Evolutionary conservation across 2,113 vertebrate species (phyloP), one percentile per base, ranked within the genome.

Genomic region (Eurypyga helias): DNA sequence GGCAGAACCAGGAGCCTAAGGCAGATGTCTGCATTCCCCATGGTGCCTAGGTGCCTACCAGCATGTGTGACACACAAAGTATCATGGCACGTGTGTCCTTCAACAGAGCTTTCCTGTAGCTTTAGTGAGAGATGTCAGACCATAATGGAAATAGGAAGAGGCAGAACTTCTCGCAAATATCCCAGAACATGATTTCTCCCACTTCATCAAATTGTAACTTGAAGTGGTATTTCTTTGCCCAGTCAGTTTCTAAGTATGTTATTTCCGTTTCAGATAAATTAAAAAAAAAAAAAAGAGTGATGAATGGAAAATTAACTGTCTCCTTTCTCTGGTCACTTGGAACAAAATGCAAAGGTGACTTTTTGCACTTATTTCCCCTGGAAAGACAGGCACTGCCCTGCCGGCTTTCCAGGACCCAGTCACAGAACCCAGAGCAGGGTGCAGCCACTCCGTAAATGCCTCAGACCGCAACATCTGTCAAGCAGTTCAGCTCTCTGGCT

Each of bases 201-300:
- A 45, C 48, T 10, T n/a, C 33, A 75, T 72, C 66, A 66, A 78
- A 54, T 9, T 67, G 25, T n/a, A 58, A 77, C 61, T 92, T 76
- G 75, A 91, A 41, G 24, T 60, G 21, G 12, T 28, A 9, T 46
- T 90, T 88, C 36, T 88, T 88, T 93, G 45, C 31, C 46, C 69
- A 54, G 54, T 11, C 12, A 67, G 38, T 90, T 90, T 92, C 54
- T 87, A 57, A 84, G 61, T 41, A 61, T 0, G 0, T 43, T 49
- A 31, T 24, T 9, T 25, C 26, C 6, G 4, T 69, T 80, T 64
- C 49, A 46, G 49, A 69, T 13, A 55, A 46, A 21, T 29, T 6
- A 17, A 41, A 34, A 18, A 38, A n/a, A 54, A 43, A 61, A 65
- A 28, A 41, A 41, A 41, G 0, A 65, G 46, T 0, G 0, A 28